phyloP scores from a whole-genome alignment of 2,113 vertebrate genomes.

The Brachyhypopomus occidentalis region DNA sequence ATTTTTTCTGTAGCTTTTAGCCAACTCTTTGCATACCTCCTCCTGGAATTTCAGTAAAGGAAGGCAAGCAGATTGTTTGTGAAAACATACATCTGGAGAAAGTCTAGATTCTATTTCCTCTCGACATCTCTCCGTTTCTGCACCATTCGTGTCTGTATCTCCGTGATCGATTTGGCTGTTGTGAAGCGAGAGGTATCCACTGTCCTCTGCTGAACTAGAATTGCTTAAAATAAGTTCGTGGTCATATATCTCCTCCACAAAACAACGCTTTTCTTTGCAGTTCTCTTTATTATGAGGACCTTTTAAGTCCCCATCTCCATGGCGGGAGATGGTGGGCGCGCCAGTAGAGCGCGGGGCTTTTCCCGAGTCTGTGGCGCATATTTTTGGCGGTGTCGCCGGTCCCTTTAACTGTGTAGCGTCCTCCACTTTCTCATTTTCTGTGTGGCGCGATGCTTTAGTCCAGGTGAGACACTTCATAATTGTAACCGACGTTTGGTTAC shows the following conservation, averaged over 20 bases:
- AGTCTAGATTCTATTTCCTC: not conserved
- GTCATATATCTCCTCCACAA: conserved; percentile 2
- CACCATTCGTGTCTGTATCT: not conserved
- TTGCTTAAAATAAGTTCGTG: conserved; percentile 42
- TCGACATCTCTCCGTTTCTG: conserved; percentile 16
- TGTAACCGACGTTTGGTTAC: not conserved
- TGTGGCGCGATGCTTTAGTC: not conserved
- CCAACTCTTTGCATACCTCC: conserved; percentile 82
- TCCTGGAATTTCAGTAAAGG: conserved; percentile 83
- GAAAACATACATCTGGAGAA: not conserved
- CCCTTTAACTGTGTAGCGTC: conserved; percentile 1
- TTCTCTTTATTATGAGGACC: conserved; percentile 72
- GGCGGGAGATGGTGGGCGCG: conserved; percentile 12
- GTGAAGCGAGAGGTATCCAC: conserved; percentile 73
- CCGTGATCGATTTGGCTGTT: conserved; percentile 65
- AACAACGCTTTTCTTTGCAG: conserved; percentile 27
- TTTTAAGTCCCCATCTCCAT: conserved; percentile 9
- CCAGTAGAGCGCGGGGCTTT: not conserved
- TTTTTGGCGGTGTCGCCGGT: not conserved
- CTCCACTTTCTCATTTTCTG: conserved; percentile 21
- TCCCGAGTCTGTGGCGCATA: not conserved
- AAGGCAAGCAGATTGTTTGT: conserved; percentile 52
- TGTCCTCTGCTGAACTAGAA: conserved; percentile 65
- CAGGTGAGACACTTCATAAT: conserved; percentile 49
- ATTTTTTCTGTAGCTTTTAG: conserved; percentile 76